phyloP scores from a whole-genome alignment of 1,140 invertebrate species.

The silkworm (Bombyx mori) region DNA sequence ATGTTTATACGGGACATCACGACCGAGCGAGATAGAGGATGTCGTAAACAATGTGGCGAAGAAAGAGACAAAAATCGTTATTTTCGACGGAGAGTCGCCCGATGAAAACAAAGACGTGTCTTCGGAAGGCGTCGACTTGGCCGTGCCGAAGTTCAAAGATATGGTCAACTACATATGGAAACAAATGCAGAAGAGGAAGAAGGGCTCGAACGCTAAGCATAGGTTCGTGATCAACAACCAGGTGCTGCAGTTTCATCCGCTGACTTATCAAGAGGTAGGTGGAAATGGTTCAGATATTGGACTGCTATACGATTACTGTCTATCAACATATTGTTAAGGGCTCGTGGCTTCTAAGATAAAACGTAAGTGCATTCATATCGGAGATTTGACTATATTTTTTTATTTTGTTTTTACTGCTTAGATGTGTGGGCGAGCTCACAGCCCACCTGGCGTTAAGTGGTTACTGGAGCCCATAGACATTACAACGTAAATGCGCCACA shows the following conservation, averaged over 20 bases:
- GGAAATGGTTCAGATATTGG: background rate
- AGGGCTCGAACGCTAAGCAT: conserved; percentile 70
- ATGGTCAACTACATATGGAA: conserved; percentile 77
- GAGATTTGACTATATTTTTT: too few relatives aligned
- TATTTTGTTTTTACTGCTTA: too few relatives aligned
- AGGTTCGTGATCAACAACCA: conserved; percentile 76
- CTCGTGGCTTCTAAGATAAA: too few relatives aligned
- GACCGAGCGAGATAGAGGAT: conserved; percentile 70
- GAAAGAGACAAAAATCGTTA: conserved; percentile 43
- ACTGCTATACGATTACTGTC: too few relatives aligned
- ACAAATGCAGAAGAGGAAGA: conserved; percentile 74
- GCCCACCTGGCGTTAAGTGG: too few relatives aligned
- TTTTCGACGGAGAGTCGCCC: conserved; percentile 36
- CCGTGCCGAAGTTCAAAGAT: conserved; percentile 74
- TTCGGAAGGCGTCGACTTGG: conserved; percentile 29
- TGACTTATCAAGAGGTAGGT: conserved; percentile 76
- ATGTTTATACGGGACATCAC: conserved; percentile 75
- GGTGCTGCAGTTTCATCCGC: conserved; percentile 77
- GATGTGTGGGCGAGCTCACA: too few relatives aligned
- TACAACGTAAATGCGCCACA: too few relatives aligned
- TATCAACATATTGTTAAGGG: too few relatives aligned
- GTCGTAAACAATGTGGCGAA: conserved; percentile 58
- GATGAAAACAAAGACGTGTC: conserved; percentile 38
- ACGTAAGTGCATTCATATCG: too few relatives aligned
- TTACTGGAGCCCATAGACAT: too few relatives aligned